These are phyloP conservation scores for Andrena hattorfiana DNA, from an alignment of 2,888 invertebrate species.

Conservation along the genomic window DNA sequence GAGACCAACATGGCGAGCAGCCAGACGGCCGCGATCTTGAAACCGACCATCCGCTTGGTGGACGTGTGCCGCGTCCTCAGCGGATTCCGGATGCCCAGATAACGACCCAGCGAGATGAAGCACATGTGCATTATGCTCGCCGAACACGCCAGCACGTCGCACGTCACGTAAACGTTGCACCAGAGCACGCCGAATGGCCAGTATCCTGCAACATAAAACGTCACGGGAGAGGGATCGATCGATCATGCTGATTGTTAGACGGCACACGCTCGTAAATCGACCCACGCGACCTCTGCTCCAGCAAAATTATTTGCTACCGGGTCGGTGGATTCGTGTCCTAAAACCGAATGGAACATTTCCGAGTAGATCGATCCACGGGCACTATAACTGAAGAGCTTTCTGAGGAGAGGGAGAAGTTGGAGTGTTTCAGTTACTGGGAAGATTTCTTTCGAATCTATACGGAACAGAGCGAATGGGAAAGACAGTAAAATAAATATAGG, in stretches of 20 bases:
- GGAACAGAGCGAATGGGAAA: too few relatives aligned
- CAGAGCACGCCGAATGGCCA: constrained; percentile 97
- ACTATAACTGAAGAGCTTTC: too few relatives aligned
- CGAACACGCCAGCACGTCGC: constrained; percentile 97
- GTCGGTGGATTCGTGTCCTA: too few relatives aligned
- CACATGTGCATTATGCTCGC: constrained; percentile 98
- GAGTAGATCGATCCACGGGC: too few relatives aligned
- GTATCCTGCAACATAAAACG: constrained; percentile 89
- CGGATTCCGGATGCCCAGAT: constrained; percentile 95
- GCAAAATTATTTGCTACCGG: too few relatives aligned
- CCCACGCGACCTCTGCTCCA: neutral
- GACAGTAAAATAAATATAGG: too few relatives aligned
- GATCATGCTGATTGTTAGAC: neutral
- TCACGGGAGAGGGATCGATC: too few relatives aligned
- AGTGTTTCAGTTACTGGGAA: too few relatives aligned
- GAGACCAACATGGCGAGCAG: constrained; percentile 95
- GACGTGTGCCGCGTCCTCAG: constrained; percentile 94
- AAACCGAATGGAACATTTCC: too few relatives aligned
- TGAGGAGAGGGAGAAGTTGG: too few relatives aligned
- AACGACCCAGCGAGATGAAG: constrained; percentile 95
- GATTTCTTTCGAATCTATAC: too few relatives aligned
- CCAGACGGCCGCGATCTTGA: constrained; percentile 97
- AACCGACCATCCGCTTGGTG: constrained; percentile 92
- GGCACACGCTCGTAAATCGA: neutral
- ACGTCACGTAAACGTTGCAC: constrained; percentile 98